phyloP scores from a whole-genome alignment of 1,140 invertebrate genomes.

The Wasmannia auropunctata region DNA sequence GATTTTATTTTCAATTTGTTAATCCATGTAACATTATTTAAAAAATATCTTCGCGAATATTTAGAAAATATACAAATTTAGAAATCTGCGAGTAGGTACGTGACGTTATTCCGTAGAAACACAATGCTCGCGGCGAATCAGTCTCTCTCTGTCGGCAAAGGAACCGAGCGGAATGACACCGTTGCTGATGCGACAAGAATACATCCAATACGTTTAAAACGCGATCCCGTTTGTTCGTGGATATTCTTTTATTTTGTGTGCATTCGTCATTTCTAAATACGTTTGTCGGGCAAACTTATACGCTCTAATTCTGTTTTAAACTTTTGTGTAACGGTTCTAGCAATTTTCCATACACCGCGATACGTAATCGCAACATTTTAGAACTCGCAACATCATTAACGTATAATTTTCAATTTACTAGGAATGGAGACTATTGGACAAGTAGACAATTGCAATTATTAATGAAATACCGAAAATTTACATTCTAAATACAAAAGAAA shows the following conservation, averaged over 20 bases:
- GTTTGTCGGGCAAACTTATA: not conserved
- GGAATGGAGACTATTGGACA: not conserved
- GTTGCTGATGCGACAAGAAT: conserved; percentile 61
- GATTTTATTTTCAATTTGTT: not conserved
- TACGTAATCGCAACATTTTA: too few species aligned
- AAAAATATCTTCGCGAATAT: not conserved
- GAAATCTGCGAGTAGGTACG: conserved; percentile 25
- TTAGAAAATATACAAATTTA: conserved; percentile 18
- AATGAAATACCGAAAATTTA: not conserved
- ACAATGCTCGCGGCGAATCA: conserved; percentile 39
- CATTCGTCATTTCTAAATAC: not conserved
- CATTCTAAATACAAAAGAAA: not conserved
- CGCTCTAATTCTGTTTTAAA: not conserved
- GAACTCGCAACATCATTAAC: too few species aligned
- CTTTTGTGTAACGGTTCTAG: not conserved
- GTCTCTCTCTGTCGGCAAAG: conserved; percentile 33
- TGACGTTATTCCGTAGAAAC: conserved; percentile 53
- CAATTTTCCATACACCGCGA: not conserved
- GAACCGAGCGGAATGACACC: conserved; percentile 37
- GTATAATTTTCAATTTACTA: conserved; percentile 3
- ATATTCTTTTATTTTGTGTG: not conserved
- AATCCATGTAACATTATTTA: not conserved
- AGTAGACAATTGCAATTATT: not conserved
- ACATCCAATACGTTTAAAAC: conserved; percentile 70
- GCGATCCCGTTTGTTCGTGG: conserved; percentile 22